Conservation (phyloP, 1,140 invertebrate species). For the Nebria ingens region DNA sequence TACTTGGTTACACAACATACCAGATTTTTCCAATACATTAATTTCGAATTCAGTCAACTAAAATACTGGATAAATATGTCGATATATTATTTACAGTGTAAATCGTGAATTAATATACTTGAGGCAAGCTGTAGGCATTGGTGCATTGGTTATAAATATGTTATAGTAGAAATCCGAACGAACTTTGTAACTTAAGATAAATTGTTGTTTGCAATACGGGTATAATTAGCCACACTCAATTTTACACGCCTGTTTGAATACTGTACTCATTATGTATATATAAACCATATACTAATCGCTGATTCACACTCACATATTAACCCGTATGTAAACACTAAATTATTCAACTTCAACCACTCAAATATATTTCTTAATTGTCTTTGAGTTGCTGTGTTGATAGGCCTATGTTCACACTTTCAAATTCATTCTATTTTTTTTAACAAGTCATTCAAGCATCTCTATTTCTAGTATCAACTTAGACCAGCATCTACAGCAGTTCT, state of each 20-base stretch:
- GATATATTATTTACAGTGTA: no score
- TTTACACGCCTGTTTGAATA: slow-evolving; percentile 2
- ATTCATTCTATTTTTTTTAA: background rate
- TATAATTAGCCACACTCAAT: slow-evolving; percentile 6
- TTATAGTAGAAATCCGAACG: no score
- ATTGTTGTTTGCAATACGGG: slow-evolving; percentile 3
- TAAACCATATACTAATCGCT: background rate
- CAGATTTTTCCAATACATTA: background rate
- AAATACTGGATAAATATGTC: slow-evolving; percentile 6
- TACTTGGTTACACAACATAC: background rate
- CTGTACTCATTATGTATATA: slow-evolving; percentile 1
- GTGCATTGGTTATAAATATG: no score
- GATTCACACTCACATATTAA: background rate
- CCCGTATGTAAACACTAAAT: background rate
- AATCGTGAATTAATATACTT: no score
- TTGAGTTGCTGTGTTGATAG: background rate
- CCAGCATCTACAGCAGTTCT: no score
- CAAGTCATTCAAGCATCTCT: background rate
- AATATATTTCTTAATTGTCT: background rate
- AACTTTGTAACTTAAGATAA: background rate
- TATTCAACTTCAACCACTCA: background rate
- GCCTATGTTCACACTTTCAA: background rate
- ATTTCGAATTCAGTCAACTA: background rate
- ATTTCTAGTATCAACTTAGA: no score
- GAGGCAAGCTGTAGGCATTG: no score